Evolutionary conservation across 2,113 vertebrate genomes (phyloP).

Genomic region (Syngnathus floridae): DNA sequence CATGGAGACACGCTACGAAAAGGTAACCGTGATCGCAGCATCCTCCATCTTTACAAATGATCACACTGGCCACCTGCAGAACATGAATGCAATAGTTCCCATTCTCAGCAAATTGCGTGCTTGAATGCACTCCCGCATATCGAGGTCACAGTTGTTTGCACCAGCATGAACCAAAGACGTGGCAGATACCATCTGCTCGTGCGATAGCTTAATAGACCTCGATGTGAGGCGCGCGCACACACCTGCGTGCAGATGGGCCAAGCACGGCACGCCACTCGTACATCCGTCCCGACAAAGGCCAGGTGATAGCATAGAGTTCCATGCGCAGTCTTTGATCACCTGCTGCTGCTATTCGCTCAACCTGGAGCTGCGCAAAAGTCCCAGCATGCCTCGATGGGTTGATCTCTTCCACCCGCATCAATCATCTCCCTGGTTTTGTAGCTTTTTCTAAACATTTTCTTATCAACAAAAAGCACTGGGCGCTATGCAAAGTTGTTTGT

Average conservation of each 20-base stretch:
- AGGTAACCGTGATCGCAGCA: slow-evolving; percentile 65
- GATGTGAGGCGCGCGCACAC: not conserved
- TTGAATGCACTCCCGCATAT: slow-evolving; percentile 1
- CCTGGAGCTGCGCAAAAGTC: slow-evolving; percentile 23
- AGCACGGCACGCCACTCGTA: slow-evolving; percentile 32
- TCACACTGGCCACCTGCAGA: not conserved
- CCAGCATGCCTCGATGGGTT: slow-evolving; percentile 35
- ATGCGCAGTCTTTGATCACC: slow-evolving; percentile 8
- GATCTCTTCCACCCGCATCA: slow-evolving; percentile 34
- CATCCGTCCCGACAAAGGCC: slow-evolving; percentile 38
- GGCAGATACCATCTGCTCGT: slow-evolving; percentile 45
- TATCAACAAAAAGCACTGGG: slow-evolving; percentile 25
- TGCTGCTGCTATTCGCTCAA: slow-evolving; percentile 28
- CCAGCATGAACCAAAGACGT: slow-evolving; percentile 25
- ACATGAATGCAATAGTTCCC: slow-evolving; percentile 3
- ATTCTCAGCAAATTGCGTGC: slow-evolving; percentile 7
- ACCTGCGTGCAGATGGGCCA: slow-evolving; percentile 44
- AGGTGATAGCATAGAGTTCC: slow-evolving; percentile 17
- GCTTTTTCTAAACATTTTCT: slow-evolving; percentile 45
- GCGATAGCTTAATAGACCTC: slow-evolving; percentile 6
- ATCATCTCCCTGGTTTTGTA: slow-evolving; percentile 39
- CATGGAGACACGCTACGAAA: slow-evolving; percentile 98
- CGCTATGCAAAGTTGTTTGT: slow-evolving; percentile 35
- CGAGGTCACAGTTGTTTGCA: slow-evolving; percentile 27
- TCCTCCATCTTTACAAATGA: not conserved